Conservation (phyloP, 2,797 vertebrate genomes). For the Notamacropus eugenii region DNA sequence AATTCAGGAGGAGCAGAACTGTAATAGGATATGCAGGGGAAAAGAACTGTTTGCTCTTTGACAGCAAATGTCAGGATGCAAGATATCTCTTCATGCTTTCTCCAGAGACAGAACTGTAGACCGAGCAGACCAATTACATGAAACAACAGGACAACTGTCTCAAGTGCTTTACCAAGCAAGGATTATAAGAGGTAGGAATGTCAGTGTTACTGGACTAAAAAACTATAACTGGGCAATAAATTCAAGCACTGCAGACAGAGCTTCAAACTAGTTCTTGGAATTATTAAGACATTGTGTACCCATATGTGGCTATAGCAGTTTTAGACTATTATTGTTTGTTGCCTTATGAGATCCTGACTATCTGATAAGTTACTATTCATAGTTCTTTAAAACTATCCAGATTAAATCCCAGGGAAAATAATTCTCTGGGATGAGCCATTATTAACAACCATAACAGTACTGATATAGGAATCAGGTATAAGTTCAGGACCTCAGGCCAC, state of each 20-base stretch:
- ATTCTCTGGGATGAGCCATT: neutral
- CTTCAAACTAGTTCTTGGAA: neutral
- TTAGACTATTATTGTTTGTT: neutral
- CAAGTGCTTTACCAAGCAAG: neutral
- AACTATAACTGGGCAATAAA: neutral
- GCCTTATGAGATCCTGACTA: neutral
- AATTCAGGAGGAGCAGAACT: constrained; percentile 6
- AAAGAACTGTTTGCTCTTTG: neutral
- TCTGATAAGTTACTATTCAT: neutral
- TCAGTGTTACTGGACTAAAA: neutral
- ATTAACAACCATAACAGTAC: neutral
- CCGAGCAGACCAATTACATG: neutral
- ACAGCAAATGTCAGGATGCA: neutral
- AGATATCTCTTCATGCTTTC: neutral
- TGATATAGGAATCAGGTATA: neutral
- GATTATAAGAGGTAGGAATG: neutral
- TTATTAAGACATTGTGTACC: neutral
- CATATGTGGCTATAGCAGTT: neutral
- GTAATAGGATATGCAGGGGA: constrained; percentile 2
- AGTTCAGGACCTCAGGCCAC: neutral
- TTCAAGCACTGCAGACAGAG: neutral
- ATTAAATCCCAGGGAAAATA: neutral
- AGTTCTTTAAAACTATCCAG: neutral
- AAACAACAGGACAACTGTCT: neutral
- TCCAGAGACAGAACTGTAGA: neutral